phyloP scores from a whole-genome alignment of 1,140 invertebrate species.

The Drosophila rufa region DNA sequence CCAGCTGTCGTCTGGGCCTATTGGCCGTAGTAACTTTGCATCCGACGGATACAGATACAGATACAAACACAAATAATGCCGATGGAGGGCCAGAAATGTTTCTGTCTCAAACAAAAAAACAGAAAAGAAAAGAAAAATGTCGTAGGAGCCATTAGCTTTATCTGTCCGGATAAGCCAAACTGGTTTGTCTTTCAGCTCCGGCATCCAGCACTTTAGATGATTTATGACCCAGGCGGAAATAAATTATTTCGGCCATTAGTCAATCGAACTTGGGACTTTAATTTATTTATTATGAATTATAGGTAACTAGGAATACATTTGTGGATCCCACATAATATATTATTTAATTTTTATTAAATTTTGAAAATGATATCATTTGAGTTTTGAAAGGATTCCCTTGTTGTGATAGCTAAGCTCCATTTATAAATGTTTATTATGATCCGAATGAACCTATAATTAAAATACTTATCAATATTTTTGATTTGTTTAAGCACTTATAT shows the following conservation, averaged over 20 bases:
- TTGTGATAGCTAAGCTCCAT: neutral
- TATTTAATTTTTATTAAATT: neutral
- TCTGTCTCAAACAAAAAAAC: slow-evolving; percentile 3
- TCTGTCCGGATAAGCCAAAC: slow-evolving; percentile 51
- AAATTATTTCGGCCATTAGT: neutral
- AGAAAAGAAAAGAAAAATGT: slow-evolving; percentile 52
- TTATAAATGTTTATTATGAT: neutral
- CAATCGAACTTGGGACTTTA: neutral
- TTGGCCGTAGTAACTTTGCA: slow-evolving; percentile 67
- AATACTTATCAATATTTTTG: too few relatives aligned
- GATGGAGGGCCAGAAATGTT: slow-evolving; percentile 9
- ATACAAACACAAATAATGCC: neutral
- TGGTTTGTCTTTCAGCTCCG: slow-evolving; percentile 20
- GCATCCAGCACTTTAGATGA: slow-evolving; percentile 12
- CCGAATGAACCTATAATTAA: neutral
- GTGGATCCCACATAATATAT: neutral
- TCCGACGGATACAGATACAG: slow-evolving; percentile 31
- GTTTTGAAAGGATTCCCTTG: too few relatives aligned
- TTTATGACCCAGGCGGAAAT: slow-evolving; percentile 22
- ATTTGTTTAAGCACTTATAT: neutral
- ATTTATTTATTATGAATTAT: neutral
- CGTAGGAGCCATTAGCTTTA: slow-evolving; percentile 57
- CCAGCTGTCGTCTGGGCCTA: slow-evolving; percentile 61
- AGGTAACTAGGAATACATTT: neutral
- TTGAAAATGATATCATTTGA: neutral